phyloP scores from a whole-genome alignment of 2,797 vertebrate genomes.

The Xenops minutus region DNA sequence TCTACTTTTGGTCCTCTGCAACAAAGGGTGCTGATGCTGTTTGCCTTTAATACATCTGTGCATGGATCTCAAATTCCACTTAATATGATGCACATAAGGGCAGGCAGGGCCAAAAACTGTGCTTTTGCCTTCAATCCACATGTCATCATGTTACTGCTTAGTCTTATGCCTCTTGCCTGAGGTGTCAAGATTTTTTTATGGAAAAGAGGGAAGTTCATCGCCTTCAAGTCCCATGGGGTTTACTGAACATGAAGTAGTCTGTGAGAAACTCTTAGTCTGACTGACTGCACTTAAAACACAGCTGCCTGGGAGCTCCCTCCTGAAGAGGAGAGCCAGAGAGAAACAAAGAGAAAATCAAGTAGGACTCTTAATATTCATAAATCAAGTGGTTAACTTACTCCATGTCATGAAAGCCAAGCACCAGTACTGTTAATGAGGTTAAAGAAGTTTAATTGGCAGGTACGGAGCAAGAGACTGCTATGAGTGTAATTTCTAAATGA shows the following conservation, averaged over 20 bases:
- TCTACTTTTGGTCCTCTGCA: neutral
- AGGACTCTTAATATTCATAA: conserved; percentile 21
- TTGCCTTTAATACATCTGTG: neutral
- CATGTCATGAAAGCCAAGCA: conserved; percentile 36
- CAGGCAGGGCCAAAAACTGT: neutral
- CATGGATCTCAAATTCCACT: neutral
- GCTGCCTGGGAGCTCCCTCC: neutral
- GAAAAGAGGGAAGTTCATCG: conserved; percentile 3
- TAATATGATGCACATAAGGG: neutral
- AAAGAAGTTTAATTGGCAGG: conserved; percentile 59
- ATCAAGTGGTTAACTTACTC: conserved; percentile 37
- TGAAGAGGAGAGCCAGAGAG: neutral
- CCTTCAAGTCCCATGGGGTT: neutral
- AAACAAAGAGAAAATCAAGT: neutral
- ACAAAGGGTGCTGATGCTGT: neutral
- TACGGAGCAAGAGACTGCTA: neutral
- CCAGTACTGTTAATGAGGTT: conserved; percentile 42
- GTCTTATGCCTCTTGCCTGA: neutral
- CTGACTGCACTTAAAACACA: neutral
- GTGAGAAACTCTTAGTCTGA: neutral
- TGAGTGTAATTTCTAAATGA: conserved; percentile 42
- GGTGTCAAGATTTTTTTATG: neutral
- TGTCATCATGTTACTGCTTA: neutral
- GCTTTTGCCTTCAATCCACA: neutral
- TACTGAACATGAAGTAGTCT: neutral